Percentiles rank a stretch among this genome's conserved stretches.
Evolutionary conservation across 2,797 vertebrate genomes (phyloP).

Genomic region (Lophura swinhoii): DNA sequence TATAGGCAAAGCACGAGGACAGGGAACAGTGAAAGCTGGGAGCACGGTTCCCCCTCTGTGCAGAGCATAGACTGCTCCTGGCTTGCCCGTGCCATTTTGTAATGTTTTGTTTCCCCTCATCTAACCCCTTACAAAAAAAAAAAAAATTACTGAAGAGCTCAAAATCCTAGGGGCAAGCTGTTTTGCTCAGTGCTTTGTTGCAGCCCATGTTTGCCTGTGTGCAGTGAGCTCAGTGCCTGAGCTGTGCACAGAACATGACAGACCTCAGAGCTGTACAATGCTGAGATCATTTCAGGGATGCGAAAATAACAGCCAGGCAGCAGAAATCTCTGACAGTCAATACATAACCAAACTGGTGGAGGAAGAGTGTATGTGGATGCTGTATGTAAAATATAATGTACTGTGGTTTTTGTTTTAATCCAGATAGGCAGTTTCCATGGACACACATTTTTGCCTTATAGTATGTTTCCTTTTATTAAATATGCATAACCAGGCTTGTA

Average conservation of each 20-base stretch:
- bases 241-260: not conserved
- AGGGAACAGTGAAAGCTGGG: not conserved
- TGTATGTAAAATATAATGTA: not conserved
- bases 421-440: slow-evolving; percentile 67
- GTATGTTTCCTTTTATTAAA: slow-evolving; percentile 72
- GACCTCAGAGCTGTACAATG: not conserved
- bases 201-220: not conserved
- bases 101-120: not conserved
- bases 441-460: slow-evolving; percentile 62
- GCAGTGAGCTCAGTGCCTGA: not conserved
- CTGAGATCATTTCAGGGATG: not conserved
- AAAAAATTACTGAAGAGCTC: not conserved
- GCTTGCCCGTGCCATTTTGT: not conserved
- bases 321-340: slow-evolving; percentile 18
- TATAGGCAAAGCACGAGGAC: not conserved
- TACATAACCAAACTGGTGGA: not conserved
- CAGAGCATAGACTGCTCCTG: not conserved
- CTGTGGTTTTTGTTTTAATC: not conserved
- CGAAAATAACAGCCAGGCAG: not conserved
- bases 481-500: slow-evolving; percentile 68
- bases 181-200: not conserved
- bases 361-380: not conserved
- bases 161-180: not conserved
- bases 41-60: not conserved
- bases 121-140: not conserved